phyloP scores from a whole-genome alignment of 2,113 vertebrate species.

The Clarias gariepinus region DNA sequence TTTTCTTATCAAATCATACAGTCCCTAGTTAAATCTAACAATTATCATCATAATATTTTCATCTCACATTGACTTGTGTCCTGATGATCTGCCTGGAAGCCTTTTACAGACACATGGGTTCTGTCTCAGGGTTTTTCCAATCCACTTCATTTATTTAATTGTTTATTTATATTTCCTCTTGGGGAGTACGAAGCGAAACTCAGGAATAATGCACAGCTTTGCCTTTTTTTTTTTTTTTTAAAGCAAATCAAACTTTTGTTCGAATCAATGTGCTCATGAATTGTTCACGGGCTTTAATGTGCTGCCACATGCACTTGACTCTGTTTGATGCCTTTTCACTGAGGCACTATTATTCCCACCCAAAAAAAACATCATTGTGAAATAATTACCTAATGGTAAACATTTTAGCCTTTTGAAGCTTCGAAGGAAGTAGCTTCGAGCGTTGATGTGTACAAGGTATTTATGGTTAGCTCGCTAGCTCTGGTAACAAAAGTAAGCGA shows the following conservation, averaged over 20 bases:
- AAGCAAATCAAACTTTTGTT: background rate
- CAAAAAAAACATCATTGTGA: too few relatives aligned
- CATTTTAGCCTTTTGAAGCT: background rate
- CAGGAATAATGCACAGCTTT: background rate
- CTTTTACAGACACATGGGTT: background rate
- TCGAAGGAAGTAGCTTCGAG: too few relatives aligned
- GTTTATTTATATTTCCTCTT: too few relatives aligned
- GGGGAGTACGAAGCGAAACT: background rate
- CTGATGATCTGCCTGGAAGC: background rate
- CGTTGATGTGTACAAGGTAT: too few relatives aligned
- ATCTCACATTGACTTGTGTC: background rate
- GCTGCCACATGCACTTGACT: too few relatives aligned
- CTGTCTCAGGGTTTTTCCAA: background rate
- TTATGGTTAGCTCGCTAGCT: too few relatives aligned
- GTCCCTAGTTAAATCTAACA: too few relatives aligned
- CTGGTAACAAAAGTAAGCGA: too few relatives aligned
- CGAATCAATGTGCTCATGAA: background rate
- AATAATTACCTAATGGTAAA: background rate
- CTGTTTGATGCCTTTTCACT: background rate
- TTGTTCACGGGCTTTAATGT: too few relatives aligned
- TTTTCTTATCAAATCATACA: too few relatives aligned
- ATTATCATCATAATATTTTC: too few relatives aligned
- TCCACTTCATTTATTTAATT: background rate
- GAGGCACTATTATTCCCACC: background rate
- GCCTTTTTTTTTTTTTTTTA: background rate